phyloP scores from a whole-genome alignment of 2,888 invertebrate genomes.

The Lasioglossum marginatum region DNA sequence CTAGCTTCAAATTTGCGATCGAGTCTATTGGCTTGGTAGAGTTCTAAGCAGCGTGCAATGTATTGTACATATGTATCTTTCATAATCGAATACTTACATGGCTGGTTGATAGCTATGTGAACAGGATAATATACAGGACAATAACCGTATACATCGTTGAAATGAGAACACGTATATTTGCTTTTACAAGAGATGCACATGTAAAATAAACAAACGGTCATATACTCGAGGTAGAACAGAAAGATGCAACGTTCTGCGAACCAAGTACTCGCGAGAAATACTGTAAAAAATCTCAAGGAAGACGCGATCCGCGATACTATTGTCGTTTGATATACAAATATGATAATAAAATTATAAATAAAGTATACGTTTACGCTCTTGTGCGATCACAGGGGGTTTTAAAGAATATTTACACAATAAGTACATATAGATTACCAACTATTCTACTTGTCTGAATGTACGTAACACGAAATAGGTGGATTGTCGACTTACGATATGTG shows the following conservation, averaged over 20 bases:
- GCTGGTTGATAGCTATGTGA: slow-evolving; percentile 23
- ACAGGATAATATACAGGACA: slow-evolving; percentile 46
- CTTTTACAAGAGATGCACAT: slow-evolving; percentile 44
- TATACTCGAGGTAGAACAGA: slow-evolving; percentile 50
- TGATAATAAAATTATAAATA: slow-evolving; percentile 44
- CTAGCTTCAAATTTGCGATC: neutral
- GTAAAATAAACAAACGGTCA: slow-evolving; percentile 52
- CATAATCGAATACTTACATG: slow-evolving; percentile 38
- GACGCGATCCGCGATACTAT: neutral
- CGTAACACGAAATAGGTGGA: slow-evolving; percentile 5
- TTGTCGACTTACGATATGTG: neutral
- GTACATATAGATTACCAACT: slow-evolving; percentile 34
- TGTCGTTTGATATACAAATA: slow-evolving; percentile 18
- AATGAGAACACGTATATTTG: slow-evolving; percentile 61
- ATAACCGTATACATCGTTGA: slow-evolving; percentile 56
- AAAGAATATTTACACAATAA: slow-evolving; percentile 53
- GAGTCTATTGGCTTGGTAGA: neutral
- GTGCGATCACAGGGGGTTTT: slow-evolving; percentile 42
- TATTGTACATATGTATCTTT: slow-evolving; percentile 5
- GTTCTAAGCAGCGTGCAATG: slow-evolving; percentile 54
- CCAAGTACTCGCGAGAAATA: slow-evolving; percentile 2
- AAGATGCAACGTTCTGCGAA: slow-evolving; percentile 35
- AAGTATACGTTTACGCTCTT: slow-evolving; percentile 40
- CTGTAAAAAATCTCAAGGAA: slow-evolving; percentile 16
- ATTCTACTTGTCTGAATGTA: slow-evolving; percentile 30